A percentile compares a stretch with the other conserved stretches of the same genome.
These are phyloP conservation scores for Myioborus miniatus DNA, from an alignment of 2,797 vertebrate species.

Conservation along the genomic window DNA sequence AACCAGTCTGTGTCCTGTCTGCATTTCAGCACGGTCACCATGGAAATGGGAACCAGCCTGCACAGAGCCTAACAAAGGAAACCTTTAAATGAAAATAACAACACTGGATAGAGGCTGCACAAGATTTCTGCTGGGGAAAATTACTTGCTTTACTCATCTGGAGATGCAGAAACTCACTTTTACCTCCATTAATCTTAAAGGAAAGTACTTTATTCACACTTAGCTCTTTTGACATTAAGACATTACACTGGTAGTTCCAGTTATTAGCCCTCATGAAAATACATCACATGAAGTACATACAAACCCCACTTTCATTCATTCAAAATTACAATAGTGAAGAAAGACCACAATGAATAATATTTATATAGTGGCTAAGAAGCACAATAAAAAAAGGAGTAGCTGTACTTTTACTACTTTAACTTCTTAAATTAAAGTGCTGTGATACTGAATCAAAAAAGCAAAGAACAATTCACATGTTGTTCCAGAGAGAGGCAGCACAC, in stretches of 20 bases:
- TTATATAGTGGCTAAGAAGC: background rate
- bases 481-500: background rate
- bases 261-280: background rate
- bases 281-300: background rate
- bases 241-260: background rate
- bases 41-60: conserved; percentile 71
- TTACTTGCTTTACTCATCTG: background rate
- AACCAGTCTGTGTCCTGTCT: conserved; percentile 65
- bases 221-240: background rate
- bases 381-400: background rate
- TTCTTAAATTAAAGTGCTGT: background rate
- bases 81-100: conserved; percentile 70
- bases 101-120: conserved; percentile 18
- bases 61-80: conserved; percentile 73
- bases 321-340: conserved; percentile 32
- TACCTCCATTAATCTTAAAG: background rate
- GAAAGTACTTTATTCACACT: background rate
- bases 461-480: background rate
- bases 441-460: background rate
- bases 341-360: conserved; percentile 8
- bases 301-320: background rate
- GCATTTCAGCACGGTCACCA: conserved; percentile 70
- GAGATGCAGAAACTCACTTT: background rate
- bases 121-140: background rate
- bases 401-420: background rate